Evolutionary conservation across 1,140 invertebrate species (phyloP), one percentile per base, ranked within the genome.

Genomic region (Rhagoletis pomonella): DNA sequence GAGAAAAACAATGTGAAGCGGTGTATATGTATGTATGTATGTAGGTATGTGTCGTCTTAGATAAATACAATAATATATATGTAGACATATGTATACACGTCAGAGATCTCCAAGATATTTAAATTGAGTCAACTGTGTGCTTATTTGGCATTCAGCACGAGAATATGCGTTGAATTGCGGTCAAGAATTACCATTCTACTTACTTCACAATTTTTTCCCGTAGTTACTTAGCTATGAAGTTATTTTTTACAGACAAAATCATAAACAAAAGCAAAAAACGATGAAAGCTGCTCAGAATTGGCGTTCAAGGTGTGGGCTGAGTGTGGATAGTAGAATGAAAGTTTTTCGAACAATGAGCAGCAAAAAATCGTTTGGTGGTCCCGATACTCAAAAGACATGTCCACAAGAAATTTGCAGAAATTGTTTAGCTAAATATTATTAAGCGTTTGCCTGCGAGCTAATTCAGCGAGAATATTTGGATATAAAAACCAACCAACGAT

Each of bases 121-220:
- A 7, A 55, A 55, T 55, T 55, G 50, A 55, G 50, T 55, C 50
- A 4, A 73, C 12, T 5, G 50, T 81, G 9, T 29, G n/a, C n/a
- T 81, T 6, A 81, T 81, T 81, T 3, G 1, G n/a, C 55, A 81
- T 81, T 81, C 73, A 67, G 60, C n/a, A 67, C 10, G 64, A 19
- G 10, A 67, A 39, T n/a, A 67, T 67, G 64, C n/a, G 4, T 19
- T 58, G 2, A 55, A 81, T 55, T 81, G 73, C n/a, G 44, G 47
- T 29, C 73, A 81, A 55, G 7, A 81, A 81, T n/a, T 55, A 9
- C 5, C 55, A 14, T 81, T 19, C 12, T n/a, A 81, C 47, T 55
- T 55, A 47, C 44, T 44, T n/a, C 55, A 9, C 6, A 81, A 29
- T 29, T 29, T 29, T 29, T 29, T 29, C 29, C 29, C 29, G 29